These are phyloP conservation scores for Melanotaenia maccullochi DNA, from an alignment of 2,797 vertebrate genomes.

Conservation along the genomic window DNA sequence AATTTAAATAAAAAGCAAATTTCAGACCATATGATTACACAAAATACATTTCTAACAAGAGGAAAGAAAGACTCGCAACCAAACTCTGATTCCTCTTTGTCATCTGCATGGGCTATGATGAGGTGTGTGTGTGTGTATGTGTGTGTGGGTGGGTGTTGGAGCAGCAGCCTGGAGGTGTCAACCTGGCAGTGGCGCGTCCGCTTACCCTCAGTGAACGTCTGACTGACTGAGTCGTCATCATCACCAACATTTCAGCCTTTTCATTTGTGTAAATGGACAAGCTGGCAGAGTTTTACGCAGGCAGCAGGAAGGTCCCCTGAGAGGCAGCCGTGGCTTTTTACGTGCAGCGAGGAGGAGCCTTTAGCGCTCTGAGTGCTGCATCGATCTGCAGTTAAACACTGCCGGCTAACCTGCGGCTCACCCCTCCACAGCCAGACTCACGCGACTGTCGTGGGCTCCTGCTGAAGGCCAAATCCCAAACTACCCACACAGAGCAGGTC, in stretches of 20 bases:
- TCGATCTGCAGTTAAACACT: conserved; percentile 71
- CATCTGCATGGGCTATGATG: not conserved
- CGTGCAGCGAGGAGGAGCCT: conserved; percentile 59
- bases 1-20: conserved; percentile 20
- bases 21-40: conserved; percentile 2
- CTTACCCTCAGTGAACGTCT: conserved; percentile 56
- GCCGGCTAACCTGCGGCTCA: conserved; percentile 48
- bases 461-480: conserved; percentile 1
- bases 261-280: conserved; percentile 82
- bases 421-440: conserved; percentile 29
- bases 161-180: not conserved
- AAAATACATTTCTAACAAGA: conserved; percentile 34
- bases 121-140: conserved; percentile 5
- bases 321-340: conserved; percentile 49
- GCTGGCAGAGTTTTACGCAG: conserved; percentile 54
- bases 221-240: conserved; percentile 34
- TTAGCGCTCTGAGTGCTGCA: conserved; percentile 62
- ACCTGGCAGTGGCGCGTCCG: conserved; percentile 31
- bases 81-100: conserved; percentile 31
- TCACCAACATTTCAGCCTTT: conserved; percentile 72
- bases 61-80: conserved; percentile 25
- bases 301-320: conserved; percentile 64
- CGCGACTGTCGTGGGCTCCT: conserved; percentile 13
- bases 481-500: not conserved
- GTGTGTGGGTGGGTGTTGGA: not conserved